phyloP scores from a whole-genome alignment of 2,888 invertebrate species.

The Drosophila borborema region DNA sequence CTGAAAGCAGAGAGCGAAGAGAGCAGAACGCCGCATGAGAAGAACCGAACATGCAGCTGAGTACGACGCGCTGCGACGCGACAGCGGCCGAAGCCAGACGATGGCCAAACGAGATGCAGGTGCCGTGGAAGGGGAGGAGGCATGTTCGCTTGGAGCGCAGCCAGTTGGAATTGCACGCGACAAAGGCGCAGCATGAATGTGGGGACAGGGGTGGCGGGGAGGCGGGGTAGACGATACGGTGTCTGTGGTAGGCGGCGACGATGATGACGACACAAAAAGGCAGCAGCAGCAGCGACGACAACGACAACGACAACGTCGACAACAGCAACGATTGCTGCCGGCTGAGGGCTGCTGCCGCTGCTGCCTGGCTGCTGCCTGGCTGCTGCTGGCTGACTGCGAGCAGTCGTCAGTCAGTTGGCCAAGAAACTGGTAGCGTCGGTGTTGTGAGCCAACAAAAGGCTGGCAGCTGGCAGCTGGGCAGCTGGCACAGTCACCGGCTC shows the following conservation, averaged over 20 bases:
- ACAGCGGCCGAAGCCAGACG: constrained; percentile 51
- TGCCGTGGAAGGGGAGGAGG: constrained; percentile 14
- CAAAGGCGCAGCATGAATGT: constrained; percentile 43
- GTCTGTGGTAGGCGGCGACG: constrained; percentile 45
- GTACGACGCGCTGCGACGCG: constrained; percentile 45
- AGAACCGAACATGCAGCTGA: constrained; percentile 39
- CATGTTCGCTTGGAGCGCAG: constrained; percentile 81
- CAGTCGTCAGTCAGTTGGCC: constrained; percentile 84
- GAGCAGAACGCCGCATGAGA: constrained; percentile 32
- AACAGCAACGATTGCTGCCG: constrained; percentile 55
- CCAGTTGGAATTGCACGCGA: constrained; percentile 80
- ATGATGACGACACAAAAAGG: constrained; percentile 75
- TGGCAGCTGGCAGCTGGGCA: constrained; percentile 70
- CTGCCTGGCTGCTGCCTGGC: constrained; percentile 52
- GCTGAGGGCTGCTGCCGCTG: constrained; percentile 75
- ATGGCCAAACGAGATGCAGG: constrained; percentile 40
- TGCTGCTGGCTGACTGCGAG: constrained; percentile 79
- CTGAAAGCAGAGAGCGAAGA: constrained; percentile 34
- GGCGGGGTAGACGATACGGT: constrained; percentile 1
- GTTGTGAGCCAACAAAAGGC: constrained; percentile 80
- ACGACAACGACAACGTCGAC: constrained; percentile 26
- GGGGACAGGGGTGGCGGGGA: neutral
- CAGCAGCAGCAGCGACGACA: constrained; percentile 20
- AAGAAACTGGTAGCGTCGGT: constrained; percentile 83
- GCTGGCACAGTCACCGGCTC: constrained; percentile 64